Evolutionary conservation across 2,888 invertebrate genomes (phyloP), one percentile per base, ranked within the genome.

Genomic region (Meteorus colon): DNA sequence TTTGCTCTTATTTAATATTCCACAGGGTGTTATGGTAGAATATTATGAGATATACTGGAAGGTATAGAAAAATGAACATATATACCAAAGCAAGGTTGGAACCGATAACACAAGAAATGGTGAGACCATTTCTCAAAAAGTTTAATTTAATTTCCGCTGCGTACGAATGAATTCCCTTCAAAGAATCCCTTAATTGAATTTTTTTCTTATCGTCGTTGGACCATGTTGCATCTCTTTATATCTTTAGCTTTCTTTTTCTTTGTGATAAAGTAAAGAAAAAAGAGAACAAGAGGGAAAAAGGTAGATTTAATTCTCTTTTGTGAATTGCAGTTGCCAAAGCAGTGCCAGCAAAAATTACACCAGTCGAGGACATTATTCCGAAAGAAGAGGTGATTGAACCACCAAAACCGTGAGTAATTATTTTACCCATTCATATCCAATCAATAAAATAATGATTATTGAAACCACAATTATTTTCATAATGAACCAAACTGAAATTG

Each of bases 391-490:
- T 85, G 1, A 82, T 82, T 55, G 88, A 89, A 75, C 60, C 83
- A 74, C 82, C 85, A 24, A 92, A 92, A 90, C 82, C 80, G 90
- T 89, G 86, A 90, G 88, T 90, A 84, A 51, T 16, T n/a, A 60
- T 51, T 81, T 55, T 27, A 41, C n/a, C 41, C 6, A 27, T 65
- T n/a, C 12, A 62, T 55, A 67, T 41, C 48, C 4, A 59, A 24
- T 34, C 27, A 29, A 59, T 68, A 29, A 29, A 29, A 10, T 19
- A 14, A 29, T 5, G n/a, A 34, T 27, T 69, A 51, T 29, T n/a
- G 10, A 68, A 45, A 34, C 31, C 19, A 16, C 6, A 4, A 37
- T 8, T 14, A 41, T 65, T 48, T 16, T 2, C 48, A 4, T 16
- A 16, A 48, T 16, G 5, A 48, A n/a, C 14, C 5, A 3, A n/a